Base-by-base conservation (phyloP, 2,888 invertebrate species). In the Octodonta nipae region DNA sequence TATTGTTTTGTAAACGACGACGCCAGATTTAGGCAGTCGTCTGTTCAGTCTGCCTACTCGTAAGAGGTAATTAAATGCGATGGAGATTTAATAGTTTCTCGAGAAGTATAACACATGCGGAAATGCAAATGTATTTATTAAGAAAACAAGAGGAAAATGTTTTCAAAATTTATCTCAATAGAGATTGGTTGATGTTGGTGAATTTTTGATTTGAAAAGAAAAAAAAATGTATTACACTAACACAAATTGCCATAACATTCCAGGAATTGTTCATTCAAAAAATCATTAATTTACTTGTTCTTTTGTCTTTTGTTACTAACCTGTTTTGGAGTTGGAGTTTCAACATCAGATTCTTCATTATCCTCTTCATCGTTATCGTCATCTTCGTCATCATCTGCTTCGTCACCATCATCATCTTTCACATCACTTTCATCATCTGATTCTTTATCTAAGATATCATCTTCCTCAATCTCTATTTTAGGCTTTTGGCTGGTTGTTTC, bases 261-360 rank as follows among this genome's bases (percentile, higher is more conserved):
- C 20, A 20, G 17, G 11, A 22, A n/a, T 10, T 22, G n/a, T 10
- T 10, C 22, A 22, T 22, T 22, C 22, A 22, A 22, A 22, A n/a
- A 22, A n/a, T 22, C 11, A 22, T 28, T 13, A 10, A 13, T 15
- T 33, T 41, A 46, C 30, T 46, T 46, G 37, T 42, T 44, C 38
- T 44, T 30, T 28, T 37, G 40, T 28, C 36, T 40, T 32, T 33
- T 37, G 20, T 29, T 41, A 45, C 45, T 44, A 34, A 45, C 45
- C 45, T 45, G 37, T 15, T 34, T 31, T 15, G 38, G 32, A 17
- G 41, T 35, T 3, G 35, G 34, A 26, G 31, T 36, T 8, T 41
- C 39, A 27, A 43, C 41, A 22, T 37, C 41, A 8, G 34, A 32
- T 15, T 42, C 42, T 1, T 42, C 39, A 5, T 40, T 37, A 1